A percentile compares a stretch with the other conserved stretches of the same genome.
Conservation (phyloP, 1,140 invertebrate species). For the Platorchestia sp. region DNA sequence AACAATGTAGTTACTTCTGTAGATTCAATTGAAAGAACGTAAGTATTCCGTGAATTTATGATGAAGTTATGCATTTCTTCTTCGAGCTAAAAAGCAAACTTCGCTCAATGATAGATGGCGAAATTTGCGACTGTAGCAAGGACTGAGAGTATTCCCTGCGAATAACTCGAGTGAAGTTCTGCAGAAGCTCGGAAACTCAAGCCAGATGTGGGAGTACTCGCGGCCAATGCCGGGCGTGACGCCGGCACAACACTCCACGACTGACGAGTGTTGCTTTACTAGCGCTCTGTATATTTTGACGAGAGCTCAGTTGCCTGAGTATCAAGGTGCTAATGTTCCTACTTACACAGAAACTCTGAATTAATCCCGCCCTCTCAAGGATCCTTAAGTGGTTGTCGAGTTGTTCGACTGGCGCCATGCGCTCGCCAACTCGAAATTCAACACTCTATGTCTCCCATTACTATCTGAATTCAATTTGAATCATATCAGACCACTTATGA, state of each 20-base stretch:
- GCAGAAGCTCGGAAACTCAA: neutral
- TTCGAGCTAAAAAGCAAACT: neutral
- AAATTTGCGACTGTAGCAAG: neutral
- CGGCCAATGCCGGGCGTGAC: neutral
- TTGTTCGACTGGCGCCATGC: neutral
- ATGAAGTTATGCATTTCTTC: neutral
- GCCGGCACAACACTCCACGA: neutral
- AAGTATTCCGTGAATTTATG: no score
- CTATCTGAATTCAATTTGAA: neutral
- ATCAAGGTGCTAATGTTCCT: neutral
- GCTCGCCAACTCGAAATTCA: neutral
- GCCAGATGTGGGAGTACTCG: neutral
- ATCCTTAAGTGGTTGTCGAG: neutral
- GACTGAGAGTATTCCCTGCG: neutral
- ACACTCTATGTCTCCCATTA: neutral
- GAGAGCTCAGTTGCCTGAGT: neutral
- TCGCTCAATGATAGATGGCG: neutral
- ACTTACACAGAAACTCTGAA: neutral
- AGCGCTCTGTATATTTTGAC: neutral
- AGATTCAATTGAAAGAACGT: no score
- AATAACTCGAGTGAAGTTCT: neutral
- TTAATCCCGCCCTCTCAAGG: neutral
- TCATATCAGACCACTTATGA: neutral
- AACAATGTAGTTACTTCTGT: no score
- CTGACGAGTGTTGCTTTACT: neutral